Conservation (phyloP, 2,797 vertebrate genomes). For the Hephaestus fuliginosus region DNA sequence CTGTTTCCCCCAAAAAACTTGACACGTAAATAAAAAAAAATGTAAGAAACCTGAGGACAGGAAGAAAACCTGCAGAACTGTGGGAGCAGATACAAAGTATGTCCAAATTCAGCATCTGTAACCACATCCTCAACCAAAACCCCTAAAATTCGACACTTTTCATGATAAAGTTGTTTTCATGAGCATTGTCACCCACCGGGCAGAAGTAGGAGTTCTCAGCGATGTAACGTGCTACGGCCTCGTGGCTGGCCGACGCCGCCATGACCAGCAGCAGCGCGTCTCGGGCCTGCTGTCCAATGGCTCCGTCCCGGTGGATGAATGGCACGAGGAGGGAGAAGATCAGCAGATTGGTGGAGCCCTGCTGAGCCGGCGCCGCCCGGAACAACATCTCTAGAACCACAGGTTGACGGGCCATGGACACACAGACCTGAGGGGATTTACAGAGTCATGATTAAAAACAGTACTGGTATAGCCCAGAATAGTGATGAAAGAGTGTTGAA, state of each 20-base stretch:
- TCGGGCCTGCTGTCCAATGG: slow-evolving; percentile 94
- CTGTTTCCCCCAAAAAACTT: neutral
- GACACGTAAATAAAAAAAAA: neutral
- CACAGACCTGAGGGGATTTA: slow-evolving; percentile 85
- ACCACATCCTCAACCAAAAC: neutral
- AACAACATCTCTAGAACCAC: slow-evolving; percentile 93
- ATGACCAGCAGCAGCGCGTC: slow-evolving; percentile 97
- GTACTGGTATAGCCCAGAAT: neutral
- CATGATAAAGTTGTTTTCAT: neutral
- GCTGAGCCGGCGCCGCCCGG: slow-evolving; percentile 85
- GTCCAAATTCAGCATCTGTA: neutral
- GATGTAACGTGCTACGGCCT: slow-evolving; percentile 91
- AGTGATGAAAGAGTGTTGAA: neutral
- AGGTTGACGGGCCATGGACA: slow-evolving; percentile 92
- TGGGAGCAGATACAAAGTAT: neutral
- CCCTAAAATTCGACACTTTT: neutral
- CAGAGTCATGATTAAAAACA: neutral
- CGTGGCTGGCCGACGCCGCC: slow-evolving; percentile 92
- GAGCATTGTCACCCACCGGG: slow-evolving; percentile 85
- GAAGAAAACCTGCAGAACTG: neutral
- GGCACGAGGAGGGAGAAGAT: slow-evolving; percentile 97
- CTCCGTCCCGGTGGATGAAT: slow-evolving; percentile 96
- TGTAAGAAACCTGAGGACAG: neutral
- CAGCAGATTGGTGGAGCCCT: slow-evolving; percentile 91
- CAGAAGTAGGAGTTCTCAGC: slow-evolving; percentile 98